Base-by-base conservation (phyloP, 2,888 invertebrate species). In the Margaritifera margaritifera region DNA sequence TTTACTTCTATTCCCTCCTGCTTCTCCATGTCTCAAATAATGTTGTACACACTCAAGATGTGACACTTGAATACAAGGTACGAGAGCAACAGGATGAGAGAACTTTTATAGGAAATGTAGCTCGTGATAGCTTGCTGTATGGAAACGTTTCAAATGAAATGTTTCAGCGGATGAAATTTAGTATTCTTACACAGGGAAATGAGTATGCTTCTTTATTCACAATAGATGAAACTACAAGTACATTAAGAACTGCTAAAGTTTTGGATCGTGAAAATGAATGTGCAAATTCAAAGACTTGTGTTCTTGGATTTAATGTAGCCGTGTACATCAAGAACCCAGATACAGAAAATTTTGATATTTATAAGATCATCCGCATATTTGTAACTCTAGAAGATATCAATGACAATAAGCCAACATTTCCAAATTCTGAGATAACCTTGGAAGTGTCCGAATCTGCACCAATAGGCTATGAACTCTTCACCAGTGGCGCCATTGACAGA, bases 31-130 rank as follows among this genome's bases (percentile, higher is more conserved):
- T 42, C 15, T 42, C 42, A 42, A 15, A 42, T 42, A 42, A 42
- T 62, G 52, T 53, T 62, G 25, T 19, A 53, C n/a, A 42, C 22
- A 73, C 76, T 6, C 80, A 81, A 64, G 79, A 79, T 62, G 64
- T 65, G 0, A 25, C 67, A 6, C 72, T 79, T 20, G 53, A 42
- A 6, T 81, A 79, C 62, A 67, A 72, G 61, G 57, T 79, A 27
- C 66, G 62, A 19, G 80, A 81, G 56, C 73, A 79, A 66, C 78
- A 81, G 69, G 68, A 74, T 27, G 61, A 94, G 84, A 91, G 92
- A 71, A 93, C 94, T 64, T 97, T 97, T 75, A 81, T 86, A 18
- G 85, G 85, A 60, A 84, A 85, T 71, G 79, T 85, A 18, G 83
- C 81, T 8, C 60, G 77, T n/a, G 81, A 82, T 64, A 83, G 81